A percentile compares a stretch with the other conserved stretches of the same genome.
phyloP scores from a whole-genome alignment of 1,140 invertebrate genomes.

The Drosophila tsacasi region DNA sequence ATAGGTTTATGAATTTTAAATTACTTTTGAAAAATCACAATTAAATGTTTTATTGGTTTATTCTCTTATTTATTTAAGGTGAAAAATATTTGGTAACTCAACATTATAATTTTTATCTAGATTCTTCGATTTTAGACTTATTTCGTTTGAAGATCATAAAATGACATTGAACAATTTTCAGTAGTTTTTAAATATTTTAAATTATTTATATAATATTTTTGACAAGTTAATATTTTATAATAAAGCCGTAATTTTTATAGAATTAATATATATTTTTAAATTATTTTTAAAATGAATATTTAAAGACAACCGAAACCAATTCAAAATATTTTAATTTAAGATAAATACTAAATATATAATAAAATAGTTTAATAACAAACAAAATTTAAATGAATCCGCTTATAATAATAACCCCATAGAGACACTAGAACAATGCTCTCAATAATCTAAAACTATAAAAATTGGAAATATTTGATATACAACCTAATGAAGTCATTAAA shows the following conservation, averaged over 20 bases:
- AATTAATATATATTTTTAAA: too few species aligned
- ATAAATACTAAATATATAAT: too few species aligned
- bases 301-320: too few species aligned
- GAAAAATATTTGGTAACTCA: background rate
- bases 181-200: too few species aligned
- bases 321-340: too few species aligned
- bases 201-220: background rate
- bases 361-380: background rate
- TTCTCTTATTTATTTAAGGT: background rate
- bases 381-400: background rate
- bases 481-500: background rate
- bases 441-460: background rate
- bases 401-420: background rate
- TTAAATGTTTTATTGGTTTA: background rate
- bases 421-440: background rate
- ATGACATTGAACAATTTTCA: too few species aligned
- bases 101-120: background rate
- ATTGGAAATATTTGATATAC: background rate
- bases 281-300: too few species aligned
- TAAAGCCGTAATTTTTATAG: background rate
- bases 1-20: background rate
- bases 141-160: too few species aligned
- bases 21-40: too few species aligned
- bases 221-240: accelerated
- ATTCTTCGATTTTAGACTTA: too few species aligned